Base-by-base conservation (phyloP, 2,113 vertebrate species). In the Cyanoliseus patagonus region DNA sequence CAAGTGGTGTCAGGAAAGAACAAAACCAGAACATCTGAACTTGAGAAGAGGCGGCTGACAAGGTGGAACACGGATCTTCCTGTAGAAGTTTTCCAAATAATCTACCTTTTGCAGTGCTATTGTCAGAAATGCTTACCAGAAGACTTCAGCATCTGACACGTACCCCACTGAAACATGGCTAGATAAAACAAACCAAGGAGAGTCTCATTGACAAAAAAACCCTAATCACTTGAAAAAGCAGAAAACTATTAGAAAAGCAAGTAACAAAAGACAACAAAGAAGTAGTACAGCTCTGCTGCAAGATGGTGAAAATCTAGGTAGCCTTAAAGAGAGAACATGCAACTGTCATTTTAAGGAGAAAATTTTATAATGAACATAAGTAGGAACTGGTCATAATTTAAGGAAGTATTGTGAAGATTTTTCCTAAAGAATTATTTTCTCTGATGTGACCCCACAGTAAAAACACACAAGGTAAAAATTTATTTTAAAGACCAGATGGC, bases 71-170 rank as follows among this genome's bases (percentile, higher is more conserved):
- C 2, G 17, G 35, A 75, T 63, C n/a, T 59, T 70, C 39, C 68
- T 61, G 86, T 31, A 78, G 84, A 92, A 86, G 76, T 95, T 94
- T 96, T 92, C 85, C 93, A 94, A 95, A 92, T 95, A 94, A 97
- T 92, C 82, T 89, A 64, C 78, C 75, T 72, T 97, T 93, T 96
- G 91, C 88, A 95, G 91, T 79, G 84, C 85, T 88, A 84, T 53
- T 87, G 63, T 91, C 86, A 96, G 92, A 95, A 96, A 93, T 12
- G 5, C 86, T 95, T 96, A 89, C 91, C 92, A 97, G 96, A 96
- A 96, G 92, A 95, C 85, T 83, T 64, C 76, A 90, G 92, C 87
- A 95, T 94, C 97, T 95, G 94, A 95, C 86, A 97, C 97, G 90
- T 73, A 91, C 59, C 93, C 95, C 79, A 92, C n/a, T 81, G 88